Base-by-base conservation (phyloP, 2,797 vertebrate species). In the Lepilemur septentrionalis region DNA sequence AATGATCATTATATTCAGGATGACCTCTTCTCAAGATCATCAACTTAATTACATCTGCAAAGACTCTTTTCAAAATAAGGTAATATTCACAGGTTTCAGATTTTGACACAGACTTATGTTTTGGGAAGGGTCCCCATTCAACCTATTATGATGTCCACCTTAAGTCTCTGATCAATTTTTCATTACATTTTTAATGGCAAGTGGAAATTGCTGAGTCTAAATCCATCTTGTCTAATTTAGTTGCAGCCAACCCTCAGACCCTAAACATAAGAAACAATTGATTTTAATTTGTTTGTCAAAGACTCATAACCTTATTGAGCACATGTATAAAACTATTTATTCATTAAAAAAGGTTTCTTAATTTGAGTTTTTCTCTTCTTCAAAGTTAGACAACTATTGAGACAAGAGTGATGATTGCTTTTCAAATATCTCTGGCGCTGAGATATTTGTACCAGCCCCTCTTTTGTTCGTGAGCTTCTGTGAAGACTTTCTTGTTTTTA, bases 401-500 rank as follows among this genome's bases (percentile, higher is more conserved):
- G n/a, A 32, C 65, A 94, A 95, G 32, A 83, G 69, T 48, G 11
- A 63, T 78, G 3, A 14, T 80, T 63, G 43, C 15, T 86, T 96
- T 89, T 32, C 41, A 92, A 46, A 91, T 90, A 70, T 78, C 48
- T 90, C 35, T 63, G 35, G 63, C 38, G 72, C 18, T 79, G 30
- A 76, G 13, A 38, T 38, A 55, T 38, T 52, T 38, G 50, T 25
- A 55, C 50, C 13, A 25, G n/a, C 50, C n/a, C 38, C 13, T 30
- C 32, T 76, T 55, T 79, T 65, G 12, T 86, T 2, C 80, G 0
- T 55, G 2, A 1, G 48, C 15, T 50, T 46, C 72, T 85, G 83
- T 84, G 38, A n/a, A 93, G 28, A 93, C 38, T 67, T 82, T 65
- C 57, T 81, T 92, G 32, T 50, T 91, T 92, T 90, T 55, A 90